These are phyloP conservation scores for Oryzaephilus surinamensis DNA, from an alignment of 1,140 invertebrate genomes.

Conservation along the genomic window DNA sequence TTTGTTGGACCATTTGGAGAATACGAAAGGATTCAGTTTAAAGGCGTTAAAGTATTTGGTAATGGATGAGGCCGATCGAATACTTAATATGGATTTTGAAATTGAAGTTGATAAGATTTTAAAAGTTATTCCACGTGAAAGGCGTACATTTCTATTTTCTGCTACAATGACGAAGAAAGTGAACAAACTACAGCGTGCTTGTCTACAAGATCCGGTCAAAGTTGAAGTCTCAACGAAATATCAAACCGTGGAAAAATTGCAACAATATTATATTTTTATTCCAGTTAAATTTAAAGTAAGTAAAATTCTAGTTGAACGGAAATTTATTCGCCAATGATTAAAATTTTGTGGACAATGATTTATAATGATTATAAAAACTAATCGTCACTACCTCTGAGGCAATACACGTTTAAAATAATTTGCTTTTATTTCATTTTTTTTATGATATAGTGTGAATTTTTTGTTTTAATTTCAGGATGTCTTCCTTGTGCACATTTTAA, in stretches of 20 bases:
- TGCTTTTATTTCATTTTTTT: not conserved
- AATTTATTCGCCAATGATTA: too few species aligned
- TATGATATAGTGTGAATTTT: slow-evolving; percentile 1
- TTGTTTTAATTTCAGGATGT: slow-evolving; percentile 70
- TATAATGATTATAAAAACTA: too few species aligned
- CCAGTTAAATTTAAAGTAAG: slow-evolving; percentile 88
- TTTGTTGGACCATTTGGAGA: slow-evolving; percentile 83
- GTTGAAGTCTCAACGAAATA: slow-evolving; percentile 96
- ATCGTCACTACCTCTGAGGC: slow-evolving; percentile 18
- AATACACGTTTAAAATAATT: not conserved
- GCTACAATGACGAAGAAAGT: slow-evolving; percentile 99
- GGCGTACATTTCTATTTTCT: slow-evolving; percentile 84
- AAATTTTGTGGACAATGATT: too few species aligned
- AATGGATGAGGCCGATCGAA: slow-evolving; percentile 94
- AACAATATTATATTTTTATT: slow-evolving; percentile 93
- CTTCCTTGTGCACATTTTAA: slow-evolving; percentile 91
- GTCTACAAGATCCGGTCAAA: slow-evolving; percentile 82
- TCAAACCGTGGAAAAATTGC: slow-evolving; percentile 93
- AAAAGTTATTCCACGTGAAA: slow-evolving; percentile 78
- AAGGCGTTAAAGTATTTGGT: slow-evolving; percentile 82
- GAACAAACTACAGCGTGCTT: slow-evolving; percentile 90
- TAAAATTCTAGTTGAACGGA: not conserved
- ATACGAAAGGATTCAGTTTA: slow-evolving; percentile 89
- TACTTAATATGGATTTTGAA: slow-evolving; percentile 95
- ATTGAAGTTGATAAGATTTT: slow-evolving; percentile 94